Evolutionary conservation across 1,140 invertebrate genomes (phyloP).

Genomic region (Panagrolaimus sp.): DNA sequence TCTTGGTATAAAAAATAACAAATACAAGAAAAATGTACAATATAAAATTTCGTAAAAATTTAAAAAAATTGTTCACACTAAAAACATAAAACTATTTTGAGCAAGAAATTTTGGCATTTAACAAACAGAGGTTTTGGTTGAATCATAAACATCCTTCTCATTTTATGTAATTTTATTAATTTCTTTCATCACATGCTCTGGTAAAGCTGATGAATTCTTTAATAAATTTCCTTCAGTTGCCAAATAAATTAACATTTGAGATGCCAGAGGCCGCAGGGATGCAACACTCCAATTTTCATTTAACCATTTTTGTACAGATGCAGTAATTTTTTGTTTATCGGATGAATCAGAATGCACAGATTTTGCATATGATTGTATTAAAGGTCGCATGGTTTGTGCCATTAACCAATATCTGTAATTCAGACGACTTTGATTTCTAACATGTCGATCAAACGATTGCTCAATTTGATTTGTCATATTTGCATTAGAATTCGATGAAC

Average conservation of each 20-base stretch:
- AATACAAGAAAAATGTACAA: too few relatives aligned
- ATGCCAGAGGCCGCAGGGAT: slow-evolving; percentile 37
- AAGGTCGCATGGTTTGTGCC: slow-evolving; percentile 41
- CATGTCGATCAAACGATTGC: slow-evolving; percentile 50
- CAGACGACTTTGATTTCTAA: slow-evolving; percentile 33
- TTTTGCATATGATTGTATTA: slow-evolving; percentile 40
- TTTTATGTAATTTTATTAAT: slow-evolving; percentile 14
- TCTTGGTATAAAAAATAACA: too few relatives aligned
- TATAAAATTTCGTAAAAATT: too few relatives aligned
- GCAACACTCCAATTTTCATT: slow-evolving; percentile 36
- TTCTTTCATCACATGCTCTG: slow-evolving; percentile 10
- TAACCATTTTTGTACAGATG: slow-evolving; percentile 30
- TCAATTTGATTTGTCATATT: slow-evolving; percentile 38
- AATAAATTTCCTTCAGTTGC: slow-evolving; percentile 27
- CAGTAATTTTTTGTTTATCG: slow-evolving; percentile 25
- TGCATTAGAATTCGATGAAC: slow-evolving; percentile 23
- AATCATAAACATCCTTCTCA: too few relatives aligned
- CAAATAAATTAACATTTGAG: slow-evolving; percentile 37
- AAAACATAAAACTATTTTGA: too few relatives aligned
- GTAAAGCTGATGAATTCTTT: slow-evolving; percentile 19
- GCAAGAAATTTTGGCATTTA: too few relatives aligned
- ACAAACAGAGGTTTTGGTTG: too few relatives aligned
- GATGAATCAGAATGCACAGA: slow-evolving; percentile 34
- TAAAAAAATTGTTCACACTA: too few relatives aligned
- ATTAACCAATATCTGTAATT: slow-evolving; percentile 47